Evolutionary conservation across 2,888 invertebrate genomes (phyloP), one percentile per base, ranked within the genome.

Genomic region (Amorpha juglandis): DNA sequence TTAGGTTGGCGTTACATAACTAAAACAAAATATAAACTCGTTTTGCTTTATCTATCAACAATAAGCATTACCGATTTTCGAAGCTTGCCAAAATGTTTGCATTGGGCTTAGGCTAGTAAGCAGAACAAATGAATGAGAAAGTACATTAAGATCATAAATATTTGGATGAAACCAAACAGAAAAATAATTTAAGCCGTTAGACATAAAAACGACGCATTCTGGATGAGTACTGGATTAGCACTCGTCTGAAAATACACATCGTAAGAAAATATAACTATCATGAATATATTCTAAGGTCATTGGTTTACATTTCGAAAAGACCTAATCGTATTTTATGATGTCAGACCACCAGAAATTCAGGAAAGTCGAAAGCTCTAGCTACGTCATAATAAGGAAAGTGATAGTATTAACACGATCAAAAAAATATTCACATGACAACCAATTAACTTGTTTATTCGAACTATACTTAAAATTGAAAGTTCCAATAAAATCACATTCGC

Each of bases 401-500:
- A 6, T 19, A 4, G 11, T n/a, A 58, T 33, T 1, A 38, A 2
- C 6, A 3, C 12, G 6, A 16, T 6, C 1, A 12, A 11, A 58
- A 42, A 58, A 58, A 16, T 6, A 0, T 1, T 0, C 58, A 12
- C 58, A 58, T 42, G 21, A 42, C 11, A 42, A 38, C 38, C 35
- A 58, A 58, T 19, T 58, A 12, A 42, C n/a, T 42, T 19, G 8
- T n/a, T 19, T 42, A 19, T 9, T 2, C 19, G 12, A 6, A 38
- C 16, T 16, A 33, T 38, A 35, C 58, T 58, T 42, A 58, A 58
- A 58, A 58, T 58, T 58, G 38, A 58, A 42, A 42, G 1, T 42
- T 58, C 58, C 42, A 42, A 58, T 58, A 12, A 58, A 58, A 58
- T 58, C 14, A 42, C 58, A 42, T 12, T 58, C 42, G 42, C 38